Evolutionary conservation across 2,113 vertebrate species (phyloP).

Genomic region (Misgurnus mizolepis): DNA sequence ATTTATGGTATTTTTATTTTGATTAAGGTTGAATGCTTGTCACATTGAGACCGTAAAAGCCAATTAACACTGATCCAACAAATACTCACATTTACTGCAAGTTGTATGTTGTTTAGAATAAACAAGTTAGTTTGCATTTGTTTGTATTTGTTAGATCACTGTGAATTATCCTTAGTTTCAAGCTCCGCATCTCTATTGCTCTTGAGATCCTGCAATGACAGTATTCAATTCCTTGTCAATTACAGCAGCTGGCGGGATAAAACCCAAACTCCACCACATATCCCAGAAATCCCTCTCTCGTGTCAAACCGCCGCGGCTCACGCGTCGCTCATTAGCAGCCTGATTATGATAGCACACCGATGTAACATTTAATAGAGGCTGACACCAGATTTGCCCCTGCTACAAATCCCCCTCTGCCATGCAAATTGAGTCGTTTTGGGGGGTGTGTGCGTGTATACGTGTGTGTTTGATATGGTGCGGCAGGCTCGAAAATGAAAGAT

Average conservation of each 20-base stretch:
- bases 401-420: slow-evolving; percentile 96
- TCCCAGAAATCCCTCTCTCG: slow-evolving; percentile 61
- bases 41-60: no score
- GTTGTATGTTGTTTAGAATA: no score
- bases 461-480: slow-evolving; percentile 97
- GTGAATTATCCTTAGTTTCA: not conserved
- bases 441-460: slow-evolving; percentile 80
- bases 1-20: no score
- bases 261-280: slow-evolving; percentile 78
- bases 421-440: slow-evolving; percentile 90
- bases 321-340: slow-evolving; percentile 91
- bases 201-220: not conserved
- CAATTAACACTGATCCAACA: no score
- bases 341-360: slow-evolving; percentile 98
- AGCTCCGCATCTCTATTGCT: not conserved
- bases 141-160: no score
- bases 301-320: slow-evolving; percentile 68
- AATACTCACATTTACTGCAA: no score
- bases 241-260: not conserved
- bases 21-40: no score
- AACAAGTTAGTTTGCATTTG: no score
- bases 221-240: not conserved
- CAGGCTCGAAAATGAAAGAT: slow-evolving; percentile 99
- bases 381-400: slow-evolving; percentile 99
- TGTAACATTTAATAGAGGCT: slow-evolving; percentile 99